Conservation (phyloP, 2,888 invertebrate species). For the Cactoblastis cactorum region DNA sequence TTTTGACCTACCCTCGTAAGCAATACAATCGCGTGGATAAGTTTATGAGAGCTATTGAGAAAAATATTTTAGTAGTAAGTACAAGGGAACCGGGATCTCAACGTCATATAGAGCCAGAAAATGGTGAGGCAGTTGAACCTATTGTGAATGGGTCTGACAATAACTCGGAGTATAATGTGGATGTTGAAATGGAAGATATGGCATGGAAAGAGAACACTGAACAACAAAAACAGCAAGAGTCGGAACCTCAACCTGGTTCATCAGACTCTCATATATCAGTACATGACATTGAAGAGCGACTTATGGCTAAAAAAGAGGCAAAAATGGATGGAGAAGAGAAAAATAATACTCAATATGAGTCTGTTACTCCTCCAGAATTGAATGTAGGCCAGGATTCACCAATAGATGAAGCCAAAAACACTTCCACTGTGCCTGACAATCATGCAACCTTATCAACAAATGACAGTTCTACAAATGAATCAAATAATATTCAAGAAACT, state of each 20-base stretch:
- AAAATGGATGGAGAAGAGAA: slow-evolving; percentile 52
- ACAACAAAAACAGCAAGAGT: slow-evolving; percentile 34
- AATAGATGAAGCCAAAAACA: slow-evolving; percentile 27
- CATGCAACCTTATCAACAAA: slow-evolving; percentile 19
- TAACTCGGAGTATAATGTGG: slow-evolving; percentile 75
- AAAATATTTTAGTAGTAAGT: slow-evolving; percentile 93
- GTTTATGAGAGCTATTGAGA: slow-evolving; percentile 97
- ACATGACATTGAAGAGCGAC: slow-evolving; percentile 60
- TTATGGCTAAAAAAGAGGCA: slow-evolving; percentile 70
- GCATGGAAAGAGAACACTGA: slow-evolving; percentile 68
- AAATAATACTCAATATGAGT: slow-evolving; percentile 46
- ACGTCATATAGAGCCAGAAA: slow-evolving; percentile 81
- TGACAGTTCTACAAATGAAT: slow-evolving; percentile 24
- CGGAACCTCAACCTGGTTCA: slow-evolving; percentile 63
- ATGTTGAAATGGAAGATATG: slow-evolving; percentile 76
- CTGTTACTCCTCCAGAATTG: slow-evolving; percentile 53
- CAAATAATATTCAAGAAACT: slow-evolving; percentile 21
- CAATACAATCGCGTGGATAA: slow-evolving; percentile 98
- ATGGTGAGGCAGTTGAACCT: slow-evolving; percentile 82
- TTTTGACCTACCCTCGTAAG: slow-evolving; percentile 92
- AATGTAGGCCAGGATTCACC: slow-evolving; percentile 43
- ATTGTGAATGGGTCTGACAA: slow-evolving; percentile 81
- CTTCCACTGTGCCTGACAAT: not conserved
- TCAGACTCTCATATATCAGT: slow-evolving; percentile 64
- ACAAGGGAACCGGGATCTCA: slow-evolving; percentile 84